These are phyloP conservation scores for Artemia franciscana DNA, from an alignment of 1,140 invertebrate species.

Conservation along the genomic window DNA sequence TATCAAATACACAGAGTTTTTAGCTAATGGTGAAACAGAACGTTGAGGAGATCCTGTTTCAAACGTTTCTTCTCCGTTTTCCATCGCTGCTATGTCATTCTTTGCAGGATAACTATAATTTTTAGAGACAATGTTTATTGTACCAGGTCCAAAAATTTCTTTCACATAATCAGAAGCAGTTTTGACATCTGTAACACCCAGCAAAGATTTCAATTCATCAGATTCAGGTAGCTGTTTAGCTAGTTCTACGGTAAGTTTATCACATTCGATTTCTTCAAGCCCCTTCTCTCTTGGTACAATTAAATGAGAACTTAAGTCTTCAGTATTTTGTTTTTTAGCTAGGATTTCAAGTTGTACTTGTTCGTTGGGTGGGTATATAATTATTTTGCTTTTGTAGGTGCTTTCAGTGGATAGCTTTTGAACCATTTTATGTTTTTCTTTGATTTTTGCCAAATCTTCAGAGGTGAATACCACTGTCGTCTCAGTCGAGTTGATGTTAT, in stretches of 20 bases:
- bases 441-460: conserved; percentile 16
- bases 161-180: too few species aligned
- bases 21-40: too few species aligned
- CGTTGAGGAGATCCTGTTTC: too few species aligned
- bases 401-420: background rate
- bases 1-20: too few species aligned
- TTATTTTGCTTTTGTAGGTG: background rate
- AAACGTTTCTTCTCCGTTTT: too few species aligned
- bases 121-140: too few species aligned
- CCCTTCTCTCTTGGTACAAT: conserved; percentile 24
- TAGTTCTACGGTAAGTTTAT: conserved; percentile 43
- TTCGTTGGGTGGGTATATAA: conserved; percentile 1
- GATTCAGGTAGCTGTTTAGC: conserved; percentile 38
- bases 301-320: conserved; percentile 6
- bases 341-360: background rate
- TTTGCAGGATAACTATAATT: too few species aligned
- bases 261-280: conserved; percentile 55
- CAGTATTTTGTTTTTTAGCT: too few species aligned
- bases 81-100: too few species aligned
- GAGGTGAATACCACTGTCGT: conserved; percentile 21
- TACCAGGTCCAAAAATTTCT: too few species aligned
- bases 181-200: too few species aligned
- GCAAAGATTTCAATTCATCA: conserved; percentile 39
- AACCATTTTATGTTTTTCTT: background rate
- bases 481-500: conserved; percentile 17